Base-by-base conservation (phyloP, 2,888 invertebrate genomes). In the Drosophila meridionalis region DNA sequence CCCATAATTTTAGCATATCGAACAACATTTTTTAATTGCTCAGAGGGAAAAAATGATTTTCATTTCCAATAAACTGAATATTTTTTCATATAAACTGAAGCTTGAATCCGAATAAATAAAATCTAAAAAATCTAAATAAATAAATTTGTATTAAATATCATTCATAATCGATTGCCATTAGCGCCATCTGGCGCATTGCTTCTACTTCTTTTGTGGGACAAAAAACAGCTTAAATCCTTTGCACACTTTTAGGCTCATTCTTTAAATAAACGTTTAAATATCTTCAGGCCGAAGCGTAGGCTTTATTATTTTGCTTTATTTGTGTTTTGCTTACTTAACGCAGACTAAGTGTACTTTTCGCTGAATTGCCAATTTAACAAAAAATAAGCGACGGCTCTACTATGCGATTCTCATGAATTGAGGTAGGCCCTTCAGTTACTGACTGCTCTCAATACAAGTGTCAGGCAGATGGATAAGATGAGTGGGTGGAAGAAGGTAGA, bases 141-240 rank as follows among this genome's bases (percentile, higher is more conserved):
- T 34, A 12, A 20, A 34, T 12, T 34, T 52, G 20, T 12, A 34
- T 34, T 20, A 12, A 50, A 50, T 20, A 50, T 20, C 5, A 50
- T 50, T 26, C 34, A 52, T 52, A 52, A 20, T 20, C 52, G 3
- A n/a, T 12, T 11, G 52, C 11, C 1, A 20, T 36, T 47, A 14
- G 5, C 57, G 71, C 57, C 57, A 58, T 32, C 72, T 71, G 40
- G 42, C 53, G 72, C n/a, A 43, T 8, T n/a, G 3, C 32, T 45
- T 11, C 45, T 11, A 4, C 2, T 11, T 9, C 28, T 28, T 2
- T 12, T 5, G 12, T 28, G 1, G 7, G 3, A 30, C 14, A n/a
- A 14, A 14, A 32, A n/a, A 14, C 7, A 32, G 2, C 14, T 34
- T 6, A 20, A 34, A 11, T 34, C 0, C 4, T 20, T 50, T 56